These are phyloP conservation scores for Eupithecia subumbrata DNA, from an alignment of 2,888 invertebrate species.

Conservation along the genomic window DNA sequence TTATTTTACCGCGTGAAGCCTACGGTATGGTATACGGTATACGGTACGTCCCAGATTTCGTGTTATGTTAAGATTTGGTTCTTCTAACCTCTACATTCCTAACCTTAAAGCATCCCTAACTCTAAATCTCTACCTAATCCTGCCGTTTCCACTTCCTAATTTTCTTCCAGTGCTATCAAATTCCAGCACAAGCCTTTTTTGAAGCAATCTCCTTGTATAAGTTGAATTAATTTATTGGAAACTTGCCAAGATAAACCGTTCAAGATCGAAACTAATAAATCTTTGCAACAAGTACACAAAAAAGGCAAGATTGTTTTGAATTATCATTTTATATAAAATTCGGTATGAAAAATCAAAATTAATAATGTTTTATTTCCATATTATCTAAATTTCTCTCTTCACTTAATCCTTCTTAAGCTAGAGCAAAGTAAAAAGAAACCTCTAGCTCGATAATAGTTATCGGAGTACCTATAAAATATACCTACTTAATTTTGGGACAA, in stretches of 20 bases:
- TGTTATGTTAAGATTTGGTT: background rate
- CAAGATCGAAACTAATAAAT: background rate
- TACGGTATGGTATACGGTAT: background rate
- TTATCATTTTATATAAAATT: background rate
- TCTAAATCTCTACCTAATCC: slow-evolving; percentile 14
- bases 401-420: background rate
- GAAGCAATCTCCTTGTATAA: background rate
- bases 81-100: background rate
- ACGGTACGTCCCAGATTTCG: background rate
- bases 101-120: background rate
- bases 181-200: background rate
- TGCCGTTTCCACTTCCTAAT: slow-evolving; percentile 31
- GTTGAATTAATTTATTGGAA: background rate
- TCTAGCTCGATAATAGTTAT: background rate
- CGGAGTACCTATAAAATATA: too few species aligned
- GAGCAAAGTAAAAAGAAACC: background rate
- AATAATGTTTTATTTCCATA: background rate
- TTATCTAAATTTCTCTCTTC: background rate
- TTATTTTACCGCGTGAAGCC: background rate
- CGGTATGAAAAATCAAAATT: background rate
- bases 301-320: background rate
- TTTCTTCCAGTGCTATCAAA: slow-evolving; percentile 1
- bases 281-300: background rate
- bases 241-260: background rate
- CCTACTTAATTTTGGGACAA: background rate